Evolutionary conservation across 2,113 vertebrate species (phyloP).

Genomic region (Myxocyprinus asiaticus): DNA sequence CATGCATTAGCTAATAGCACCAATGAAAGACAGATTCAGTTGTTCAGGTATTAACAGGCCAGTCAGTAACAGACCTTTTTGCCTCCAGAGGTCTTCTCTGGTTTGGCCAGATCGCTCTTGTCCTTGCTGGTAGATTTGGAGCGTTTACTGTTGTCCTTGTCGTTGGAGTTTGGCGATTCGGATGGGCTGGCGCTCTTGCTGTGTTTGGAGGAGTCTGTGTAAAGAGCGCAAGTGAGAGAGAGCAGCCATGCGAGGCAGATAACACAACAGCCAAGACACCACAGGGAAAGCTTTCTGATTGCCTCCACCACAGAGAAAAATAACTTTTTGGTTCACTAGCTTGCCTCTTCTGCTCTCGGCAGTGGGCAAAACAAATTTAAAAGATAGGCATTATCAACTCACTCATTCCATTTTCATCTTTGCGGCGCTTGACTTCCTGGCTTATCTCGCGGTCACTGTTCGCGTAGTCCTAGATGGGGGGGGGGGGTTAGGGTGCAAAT

Average conservation of each 20-base stretch:
- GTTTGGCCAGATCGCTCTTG: constrained; percentile 90
- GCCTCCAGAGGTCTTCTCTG: constrained; percentile 90
- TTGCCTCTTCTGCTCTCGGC: constrained; percentile 35
- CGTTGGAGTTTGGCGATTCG: constrained; percentile 87
- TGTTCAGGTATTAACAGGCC: background rate
- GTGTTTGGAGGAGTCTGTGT: constrained; percentile 87
- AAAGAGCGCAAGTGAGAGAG: constrained; percentile 11
- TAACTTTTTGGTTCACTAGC: constrained; percentile 59
- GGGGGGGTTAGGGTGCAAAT: constrained; percentile 10
- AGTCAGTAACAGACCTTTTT: constrained; percentile 80
- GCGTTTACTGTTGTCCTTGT: constrained; percentile 92
- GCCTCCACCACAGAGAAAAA: constrained; percentile 48
- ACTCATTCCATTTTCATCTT: constrained; percentile 90
- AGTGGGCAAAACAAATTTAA: constrained; percentile 60
- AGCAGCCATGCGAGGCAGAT: constrained; percentile 12
- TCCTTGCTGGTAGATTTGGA: constrained; percentile 97
- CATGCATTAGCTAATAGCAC: too few species aligned
- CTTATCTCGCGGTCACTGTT: constrained; percentile 84
- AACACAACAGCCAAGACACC: background rate
- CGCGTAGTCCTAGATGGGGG: constrained; percentile 79
- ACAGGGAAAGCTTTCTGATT: constrained; percentile 61
- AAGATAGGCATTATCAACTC: constrained; percentile 67
- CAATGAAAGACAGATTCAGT: background rate
- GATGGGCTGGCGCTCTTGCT: constrained; percentile 93
- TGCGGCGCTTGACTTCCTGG: constrained; percentile 85